Evolutionary conservation across 2,113 vertebrate species (phyloP), one percentile per base, ranked within the genome.

Genomic region (Gavia stellata): DNA sequence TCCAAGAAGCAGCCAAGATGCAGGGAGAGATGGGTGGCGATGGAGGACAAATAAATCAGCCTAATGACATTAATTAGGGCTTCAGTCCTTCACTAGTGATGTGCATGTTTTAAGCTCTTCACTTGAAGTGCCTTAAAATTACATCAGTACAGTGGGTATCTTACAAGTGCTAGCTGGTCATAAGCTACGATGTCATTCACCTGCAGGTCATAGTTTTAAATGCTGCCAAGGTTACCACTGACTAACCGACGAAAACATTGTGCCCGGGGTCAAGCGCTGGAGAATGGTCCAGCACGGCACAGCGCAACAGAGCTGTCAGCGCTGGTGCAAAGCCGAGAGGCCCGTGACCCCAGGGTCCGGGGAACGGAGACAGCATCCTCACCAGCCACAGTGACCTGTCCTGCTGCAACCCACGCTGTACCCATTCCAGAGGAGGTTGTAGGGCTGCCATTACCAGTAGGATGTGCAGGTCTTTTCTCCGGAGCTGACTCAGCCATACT

Each of bases 321-420:
- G 0, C 21, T 1, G 1, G 4, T 38, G 55, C 0, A 4, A 67
- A 55, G 61, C 55, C 21, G 7, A 58, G 42, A 33, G 7, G 6
- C 33, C 25, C 0, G 1, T 56, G 53, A 47, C 14, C 17, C 20
- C 4, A 0, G 29, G 23, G 23, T 16, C 16, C 0, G 0, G 55
- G 49, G 15, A 55, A 12, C 1, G 1, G 29, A 19, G 47, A 45
- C 18, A 72, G 45, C 47, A n/a, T n/a, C 24, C 53, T 40, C 62
- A 8, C 44, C 40, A 26, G 9, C 24, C 4, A 1, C 24, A 12
- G 77, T 2, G 19, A 20, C 33, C 38, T 68, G 47, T 9, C 28
- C 17, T 23, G 31, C 50, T 67, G 42, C 4, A 8, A 17, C 34
- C 33, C 3, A 0, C 66, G 1, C n/a, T 6, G 20, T 10, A 12